A percentile compares a stretch with the other conserved stretches of the same genome.
Evolutionary conservation across 2,797 vertebrate species (phyloP).

Genomic region (Anguilla pacifica): DNA sequence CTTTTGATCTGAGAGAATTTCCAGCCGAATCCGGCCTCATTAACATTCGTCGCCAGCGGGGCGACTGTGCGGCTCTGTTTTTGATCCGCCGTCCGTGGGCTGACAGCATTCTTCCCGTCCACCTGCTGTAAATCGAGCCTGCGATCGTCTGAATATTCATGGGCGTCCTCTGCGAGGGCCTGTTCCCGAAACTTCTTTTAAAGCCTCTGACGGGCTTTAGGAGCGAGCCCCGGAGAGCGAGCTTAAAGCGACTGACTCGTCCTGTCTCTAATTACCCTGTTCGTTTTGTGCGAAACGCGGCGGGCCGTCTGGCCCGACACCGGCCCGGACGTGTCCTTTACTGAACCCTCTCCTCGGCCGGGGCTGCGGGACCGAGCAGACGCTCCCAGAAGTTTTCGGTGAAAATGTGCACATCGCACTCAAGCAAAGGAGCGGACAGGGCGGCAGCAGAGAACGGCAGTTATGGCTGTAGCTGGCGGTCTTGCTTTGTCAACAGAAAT

Average conservation of each 20-base stretch:
- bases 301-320: background rate
- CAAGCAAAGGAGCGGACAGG: background rate
- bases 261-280: background rate
- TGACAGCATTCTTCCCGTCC: background rate
- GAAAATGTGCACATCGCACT: background rate
- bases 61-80: background rate
- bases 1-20: background rate
- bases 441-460: background rate
- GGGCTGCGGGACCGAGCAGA: background rate
- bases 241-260: background rate
- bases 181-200: background rate
- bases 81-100: background rate
- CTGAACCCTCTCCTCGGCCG: background rate
- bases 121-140: background rate
- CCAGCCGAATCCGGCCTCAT: background rate
- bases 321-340: background rate
- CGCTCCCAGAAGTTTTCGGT: background rate
- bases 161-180: background rate
- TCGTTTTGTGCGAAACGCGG: background rate
- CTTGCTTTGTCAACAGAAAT: background rate
- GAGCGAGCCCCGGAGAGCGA: background rate
- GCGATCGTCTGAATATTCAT: background rate
- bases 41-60: background rate
- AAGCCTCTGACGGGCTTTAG: background rate
- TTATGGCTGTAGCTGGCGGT: background rate